A percentile compares a stretch with the other conserved stretches of the same genome.
phyloP scores from a whole-genome alignment of 2,888 invertebrate species.

The Hesperia comma region DNA sequence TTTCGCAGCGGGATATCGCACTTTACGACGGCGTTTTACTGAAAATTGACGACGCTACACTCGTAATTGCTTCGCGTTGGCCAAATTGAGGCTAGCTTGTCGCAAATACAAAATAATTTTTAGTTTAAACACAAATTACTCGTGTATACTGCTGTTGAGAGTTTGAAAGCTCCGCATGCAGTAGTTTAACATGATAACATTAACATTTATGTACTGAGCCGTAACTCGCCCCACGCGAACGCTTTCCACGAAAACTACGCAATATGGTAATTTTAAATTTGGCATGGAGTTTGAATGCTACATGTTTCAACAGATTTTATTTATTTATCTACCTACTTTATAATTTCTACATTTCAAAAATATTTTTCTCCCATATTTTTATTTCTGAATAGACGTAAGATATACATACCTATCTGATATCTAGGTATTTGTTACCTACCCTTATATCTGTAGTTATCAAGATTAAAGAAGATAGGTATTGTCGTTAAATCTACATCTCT shows the following conservation, averaged over 20 bases:
- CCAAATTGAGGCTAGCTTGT: constrained; percentile 64
- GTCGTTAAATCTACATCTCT: no score
- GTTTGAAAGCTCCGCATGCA: constrained; percentile 10
- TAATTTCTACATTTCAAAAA: no score
- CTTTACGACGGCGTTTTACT: constrained; percentile 80
- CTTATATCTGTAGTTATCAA: no score
- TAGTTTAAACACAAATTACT: constrained; percentile 17
- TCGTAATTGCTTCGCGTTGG: constrained; percentile 73
- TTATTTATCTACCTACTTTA: background rate
- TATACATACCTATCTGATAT: no score
- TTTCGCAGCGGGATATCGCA: constrained; percentile 80
- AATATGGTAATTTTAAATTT: constrained; percentile 2
- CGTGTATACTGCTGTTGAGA: background rate
- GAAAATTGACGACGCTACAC: constrained; percentile 78
- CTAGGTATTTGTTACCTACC: no score
- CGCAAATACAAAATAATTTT: constrained; percentile 36
- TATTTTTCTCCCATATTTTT: no score
- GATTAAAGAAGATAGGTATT: no score
- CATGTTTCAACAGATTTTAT: no score
- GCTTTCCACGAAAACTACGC: background rate
- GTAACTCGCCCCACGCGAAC: background rate
- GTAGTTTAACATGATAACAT: constrained; percentile 7
- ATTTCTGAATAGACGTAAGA: no score
- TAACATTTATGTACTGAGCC: background rate
- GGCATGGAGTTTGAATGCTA: background rate